These are phyloP conservation scores for Tenthredo mesomela DNA, from an alignment of 2,888 invertebrate genomes.

Conservation along the genomic window DNA sequence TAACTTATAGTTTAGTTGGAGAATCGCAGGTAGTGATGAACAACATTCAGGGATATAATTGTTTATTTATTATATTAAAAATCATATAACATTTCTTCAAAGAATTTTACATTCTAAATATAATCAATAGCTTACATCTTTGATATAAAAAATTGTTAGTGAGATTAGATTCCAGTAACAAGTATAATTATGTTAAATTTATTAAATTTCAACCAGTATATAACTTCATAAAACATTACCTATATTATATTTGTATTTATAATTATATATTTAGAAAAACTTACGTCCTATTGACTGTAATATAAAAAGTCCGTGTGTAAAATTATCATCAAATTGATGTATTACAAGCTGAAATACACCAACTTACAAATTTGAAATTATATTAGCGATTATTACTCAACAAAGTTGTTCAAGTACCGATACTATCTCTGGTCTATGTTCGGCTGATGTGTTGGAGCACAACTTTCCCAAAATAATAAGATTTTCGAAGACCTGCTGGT, in stretches of 20 bases:
- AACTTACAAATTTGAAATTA: not conserved
- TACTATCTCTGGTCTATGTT: conserved; percentile 89
- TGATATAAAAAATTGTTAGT: not conserved
- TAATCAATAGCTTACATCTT: not conserved
- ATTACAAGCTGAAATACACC: not conserved
- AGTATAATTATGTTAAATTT: not conserved
- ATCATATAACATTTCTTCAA: not conserved
- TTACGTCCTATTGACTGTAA: not conserved
- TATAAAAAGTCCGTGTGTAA: not conserved
- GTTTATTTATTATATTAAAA: not conserved
- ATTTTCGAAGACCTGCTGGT: conserved; percentile 80
- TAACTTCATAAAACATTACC: not conserved
- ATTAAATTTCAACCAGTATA: not conserved
- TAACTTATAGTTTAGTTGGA: not conserved
- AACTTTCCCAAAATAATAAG: conserved; percentile 84
- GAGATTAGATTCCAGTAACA: not conserved
- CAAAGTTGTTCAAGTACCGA: conserved; percentile 80
- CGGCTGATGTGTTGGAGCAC: conserved; percentile 84
- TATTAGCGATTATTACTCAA: conserved; percentile 66
- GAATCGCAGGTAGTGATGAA: not conserved
- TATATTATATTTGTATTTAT: not conserved
- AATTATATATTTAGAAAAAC: not conserved
- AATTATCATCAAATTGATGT: not conserved
- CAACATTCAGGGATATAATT: not conserved
- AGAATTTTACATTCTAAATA: not conserved